phyloP scores from a whole-genome alignment of 2,113 vertebrate genomes.

The Plectropomus leopardus region DNA sequence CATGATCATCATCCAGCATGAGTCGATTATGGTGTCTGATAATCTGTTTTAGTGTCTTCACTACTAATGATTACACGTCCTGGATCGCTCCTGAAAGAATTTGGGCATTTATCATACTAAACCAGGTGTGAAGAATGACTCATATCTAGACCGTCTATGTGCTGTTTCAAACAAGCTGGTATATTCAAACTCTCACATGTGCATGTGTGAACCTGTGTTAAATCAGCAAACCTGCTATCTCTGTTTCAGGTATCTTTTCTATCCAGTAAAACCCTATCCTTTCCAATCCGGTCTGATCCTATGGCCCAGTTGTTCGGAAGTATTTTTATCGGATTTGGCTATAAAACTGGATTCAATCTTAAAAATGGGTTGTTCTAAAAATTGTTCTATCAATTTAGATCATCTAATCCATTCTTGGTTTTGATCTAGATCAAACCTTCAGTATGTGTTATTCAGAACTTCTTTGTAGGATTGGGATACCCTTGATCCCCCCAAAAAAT shows the following conservation, averaged over 20 bases:
- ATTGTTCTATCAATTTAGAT: no score
- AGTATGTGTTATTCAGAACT: no score
- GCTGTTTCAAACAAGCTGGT: conserved; percentile 10
- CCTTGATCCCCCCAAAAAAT: no score
- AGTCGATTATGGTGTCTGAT: conserved; percentile 69
- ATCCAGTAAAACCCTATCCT: background rate
- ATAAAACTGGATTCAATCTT: no score
- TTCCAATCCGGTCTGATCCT: background rate
- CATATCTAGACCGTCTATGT: conserved; percentile 42
- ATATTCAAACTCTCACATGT: conserved; percentile 9
- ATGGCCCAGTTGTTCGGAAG: no score
- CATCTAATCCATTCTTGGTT: no score
- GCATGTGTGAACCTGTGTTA: conserved; percentile 30
- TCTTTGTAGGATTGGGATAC: no score
- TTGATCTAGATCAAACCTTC: no score
- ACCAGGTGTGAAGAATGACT: conserved; percentile 75
- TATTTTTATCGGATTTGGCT: no score
- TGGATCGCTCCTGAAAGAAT: conserved; percentile 23
- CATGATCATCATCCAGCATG: conserved; percentile 51
- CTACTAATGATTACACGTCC: conserved; percentile 40
- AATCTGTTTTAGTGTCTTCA: conserved; percentile 44
- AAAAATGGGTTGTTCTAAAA: no score
- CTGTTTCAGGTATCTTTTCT: background rate
- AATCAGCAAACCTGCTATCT: conserved; percentile 23
- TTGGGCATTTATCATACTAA: conserved; percentile 41